A percentile compares a stretch with the other conserved stretches of the same genome.
These are phyloP conservation scores for Pissodes strobi DNA, from an alignment of 1,140 invertebrate genomes.

Conservation along the genomic window DNA sequence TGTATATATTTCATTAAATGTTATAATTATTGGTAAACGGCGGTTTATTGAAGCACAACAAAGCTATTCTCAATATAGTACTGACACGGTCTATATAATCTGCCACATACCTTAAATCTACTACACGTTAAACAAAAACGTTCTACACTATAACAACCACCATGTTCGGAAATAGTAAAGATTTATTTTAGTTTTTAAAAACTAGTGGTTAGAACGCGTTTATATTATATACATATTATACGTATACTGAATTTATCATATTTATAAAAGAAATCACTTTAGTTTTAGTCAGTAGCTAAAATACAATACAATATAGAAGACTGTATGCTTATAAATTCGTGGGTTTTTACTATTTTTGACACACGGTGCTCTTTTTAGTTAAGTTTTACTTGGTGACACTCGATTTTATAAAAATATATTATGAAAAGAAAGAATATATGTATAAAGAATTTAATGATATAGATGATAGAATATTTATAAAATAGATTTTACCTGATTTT, in stretches of 20 bases:
- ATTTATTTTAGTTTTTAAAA: slow-evolving; percentile 45
- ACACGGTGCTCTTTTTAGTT: slow-evolving; percentile 40
- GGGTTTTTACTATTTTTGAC: slow-evolving; percentile 50
- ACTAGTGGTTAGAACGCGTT: slow-evolving; percentile 40
- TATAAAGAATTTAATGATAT: slow-evolving; percentile 54
- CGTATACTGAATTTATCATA: slow-evolving; percentile 40
- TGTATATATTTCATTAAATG: no score
- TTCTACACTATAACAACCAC: slow-evolving; percentile 14
- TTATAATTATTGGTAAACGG: no score
- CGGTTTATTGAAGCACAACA: no score
- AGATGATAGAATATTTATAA: slow-evolving; percentile 54
- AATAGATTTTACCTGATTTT: slow-evolving; percentile 51
- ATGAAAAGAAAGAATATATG: slow-evolving; percentile 51
- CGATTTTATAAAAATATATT: slow-evolving; percentile 54
- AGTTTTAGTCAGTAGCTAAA: slow-evolving; percentile 45
- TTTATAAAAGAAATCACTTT: slow-evolving; percentile 42
- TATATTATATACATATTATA: slow-evolving; percentile 37
- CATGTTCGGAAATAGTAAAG: slow-evolving; percentile 39
- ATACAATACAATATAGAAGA: slow-evolving; percentile 50
- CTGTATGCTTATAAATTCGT: slow-evolving; percentile 48
- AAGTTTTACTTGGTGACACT: slow-evolving; percentile 54
- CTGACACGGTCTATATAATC: no score
- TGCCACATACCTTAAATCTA: no score
- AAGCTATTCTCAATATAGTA: no score
- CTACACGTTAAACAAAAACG: no score